phyloP scores from a whole-genome alignment of 2,113 vertebrate genomes.

The Calypte anna region DNA sequence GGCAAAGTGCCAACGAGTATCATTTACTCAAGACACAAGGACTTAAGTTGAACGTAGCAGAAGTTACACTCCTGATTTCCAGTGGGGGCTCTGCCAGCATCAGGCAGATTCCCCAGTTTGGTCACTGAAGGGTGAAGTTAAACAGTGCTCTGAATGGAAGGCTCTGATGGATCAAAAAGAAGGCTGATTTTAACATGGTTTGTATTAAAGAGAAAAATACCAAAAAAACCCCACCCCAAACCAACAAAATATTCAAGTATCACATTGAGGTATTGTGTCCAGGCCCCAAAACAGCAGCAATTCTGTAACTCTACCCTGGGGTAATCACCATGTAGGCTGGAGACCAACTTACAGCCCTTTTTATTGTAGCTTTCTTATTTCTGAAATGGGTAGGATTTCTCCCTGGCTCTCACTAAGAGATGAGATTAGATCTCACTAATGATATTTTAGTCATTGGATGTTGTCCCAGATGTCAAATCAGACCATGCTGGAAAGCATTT shows the following conservation, averaged over 20 bases:
- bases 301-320: not conserved
- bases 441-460: not conserved
- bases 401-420: not conserved
- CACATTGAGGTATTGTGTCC: not conserved
- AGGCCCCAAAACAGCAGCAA: not conserved
- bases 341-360: fast-evolving
- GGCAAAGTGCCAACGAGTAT: not conserved
- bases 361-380: not conserved
- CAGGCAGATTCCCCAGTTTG: not conserved
- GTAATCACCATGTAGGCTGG: not conserved
- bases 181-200: not conserved
- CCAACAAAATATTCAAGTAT: not conserved
- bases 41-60: not conserved
- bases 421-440: not conserved
- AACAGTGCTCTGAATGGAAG: not conserved
- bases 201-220: not conserved
- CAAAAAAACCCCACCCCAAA: not conserved
- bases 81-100: not conserved
- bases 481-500: not conserved
- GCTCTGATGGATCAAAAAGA: not conserved
- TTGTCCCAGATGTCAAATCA: not conserved
- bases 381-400: not conserved
- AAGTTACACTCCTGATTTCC: not conserved
- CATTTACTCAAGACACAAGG: not conserved
- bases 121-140: not conserved